These are phyloP conservation scores for Gallinago jamesoni DNA, from an alignment of 2,113 vertebrate species.

Conservation along the genomic window DNA sequence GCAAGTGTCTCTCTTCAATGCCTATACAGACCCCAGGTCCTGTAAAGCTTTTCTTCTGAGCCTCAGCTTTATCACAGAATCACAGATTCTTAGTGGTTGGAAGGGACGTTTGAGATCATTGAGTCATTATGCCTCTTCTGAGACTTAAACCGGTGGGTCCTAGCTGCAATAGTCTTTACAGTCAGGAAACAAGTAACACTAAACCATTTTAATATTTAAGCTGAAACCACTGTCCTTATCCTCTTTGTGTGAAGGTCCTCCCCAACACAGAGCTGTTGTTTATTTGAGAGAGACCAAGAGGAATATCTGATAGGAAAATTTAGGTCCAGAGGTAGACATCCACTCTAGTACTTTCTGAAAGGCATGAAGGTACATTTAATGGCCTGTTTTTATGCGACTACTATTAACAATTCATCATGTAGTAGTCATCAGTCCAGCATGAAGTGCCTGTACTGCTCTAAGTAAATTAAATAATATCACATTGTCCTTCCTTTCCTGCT, in stretches of 20 bases:
- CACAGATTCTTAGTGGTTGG: no score
- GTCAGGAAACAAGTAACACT: neutral
- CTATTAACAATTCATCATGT: neutral
- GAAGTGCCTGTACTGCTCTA: neutral
- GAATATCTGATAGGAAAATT: neutral
- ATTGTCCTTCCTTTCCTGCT: constrained; percentile 12
- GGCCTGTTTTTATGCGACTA: neutral
- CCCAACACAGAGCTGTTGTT: neutral
- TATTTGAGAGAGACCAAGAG: neutral
- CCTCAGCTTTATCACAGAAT: neutral
- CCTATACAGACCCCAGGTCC: neutral
- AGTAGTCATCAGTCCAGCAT: neutral
- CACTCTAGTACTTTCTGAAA: neutral
- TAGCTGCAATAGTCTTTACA: neutral
- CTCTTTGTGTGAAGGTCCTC: neutral
- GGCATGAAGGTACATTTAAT: neutral
- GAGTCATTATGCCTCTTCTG: neutral
- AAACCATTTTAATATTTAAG: neutral
- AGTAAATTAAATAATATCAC: neutral
- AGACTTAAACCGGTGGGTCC: neutral
- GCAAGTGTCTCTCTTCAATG: neutral
- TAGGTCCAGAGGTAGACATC: neutral
- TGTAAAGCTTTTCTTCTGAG: neutral
- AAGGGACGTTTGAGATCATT: no score
- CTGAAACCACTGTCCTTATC: neutral